Evolutionary conservation across 2,888 invertebrate species (phyloP), one percentile per base, ranked within the genome.

Genomic region (Hydroisotoma schaefferi): DNA sequence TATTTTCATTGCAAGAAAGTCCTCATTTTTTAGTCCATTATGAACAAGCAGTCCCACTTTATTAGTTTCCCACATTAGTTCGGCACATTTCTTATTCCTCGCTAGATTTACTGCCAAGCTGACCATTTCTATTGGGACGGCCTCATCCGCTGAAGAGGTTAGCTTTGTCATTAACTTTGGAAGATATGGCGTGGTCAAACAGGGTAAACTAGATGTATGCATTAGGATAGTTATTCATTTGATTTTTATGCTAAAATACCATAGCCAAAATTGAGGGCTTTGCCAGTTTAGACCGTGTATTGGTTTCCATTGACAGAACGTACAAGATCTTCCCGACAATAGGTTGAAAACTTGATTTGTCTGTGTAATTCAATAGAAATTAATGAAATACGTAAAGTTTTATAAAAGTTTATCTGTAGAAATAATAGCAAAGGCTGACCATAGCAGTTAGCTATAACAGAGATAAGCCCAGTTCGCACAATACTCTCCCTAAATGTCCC

Each of bases 1-100:
- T 5, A 63, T 57, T 52, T 67, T 67, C 67, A 67, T 67, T 43
- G 55, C 62, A 6, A 65, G 20, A 22, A 47, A 38, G 37, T 65
- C 65, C 18, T 62, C 58, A 18, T 38, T 52, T 25, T 62, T 59
- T 2, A 65, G 54, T 2, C 57, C 57, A 6, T 59, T 54, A 43
- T 59, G 57, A 1, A 65, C 28, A 1, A 65, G 55, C 12, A 49
- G 25, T 2, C 55, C 29, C n/a, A 60, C 38, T 46, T 56, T 59
- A 26, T 57, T 43, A 27, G 25, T 44, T 33, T 65, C 59, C 26
- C 59, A 57, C 22, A 65, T 62, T 1, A 59, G 5, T 27, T 55
- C 53, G 8, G 59, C 65, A 33, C 62, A 55, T 10, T 43, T 48
- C 2, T 20, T 48, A 29, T 58, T 62, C 43, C 51, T 59, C 15